These are phyloP conservation scores for Cyclophora albipunctata DNA, from an alignment of 2,888 invertebrate species.

Conservation along the genomic window DNA sequence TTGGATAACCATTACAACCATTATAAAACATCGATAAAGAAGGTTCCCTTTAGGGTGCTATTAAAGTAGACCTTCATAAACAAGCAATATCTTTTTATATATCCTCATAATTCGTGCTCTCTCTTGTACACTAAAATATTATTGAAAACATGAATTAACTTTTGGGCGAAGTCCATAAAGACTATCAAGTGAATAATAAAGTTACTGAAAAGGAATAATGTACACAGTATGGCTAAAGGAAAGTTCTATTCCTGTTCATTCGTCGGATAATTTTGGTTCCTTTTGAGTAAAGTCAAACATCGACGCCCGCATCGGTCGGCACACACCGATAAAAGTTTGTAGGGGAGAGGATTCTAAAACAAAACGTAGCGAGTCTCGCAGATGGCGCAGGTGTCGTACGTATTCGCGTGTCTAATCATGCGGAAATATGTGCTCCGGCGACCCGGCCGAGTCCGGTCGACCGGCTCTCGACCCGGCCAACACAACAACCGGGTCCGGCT, in stretches of 20 bases:
- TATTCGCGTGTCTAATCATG: slow-evolving; percentile 65
- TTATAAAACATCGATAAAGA: slow-evolving; percentile 57
- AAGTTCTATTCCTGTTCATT: no score
- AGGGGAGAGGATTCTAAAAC: slow-evolving; percentile 52
- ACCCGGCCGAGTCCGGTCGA: slow-evolving; percentile 28
- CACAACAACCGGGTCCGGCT: slow-evolving; percentile 9
- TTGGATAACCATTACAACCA: slow-evolving; percentile 49
- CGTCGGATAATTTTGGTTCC: not conserved
- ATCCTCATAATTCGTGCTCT: slow-evolving; percentile 50
- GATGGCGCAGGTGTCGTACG: slow-evolving; percentile 59
- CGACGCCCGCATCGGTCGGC: slow-evolving; percentile 49
- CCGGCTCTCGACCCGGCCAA: slow-evolving; percentile 12
- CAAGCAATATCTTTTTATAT: slow-evolving; percentile 64
- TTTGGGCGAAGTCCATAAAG: not conserved
- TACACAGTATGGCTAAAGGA: slow-evolving; percentile 1
- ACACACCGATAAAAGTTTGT: slow-evolving; percentile 56
- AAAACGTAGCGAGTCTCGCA: slow-evolving; percentile 50
- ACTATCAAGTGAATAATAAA: slow-evolving; percentile 11
- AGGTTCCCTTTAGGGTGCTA: slow-evolving; percentile 47
- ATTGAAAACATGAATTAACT: slow-evolving; percentile 27
- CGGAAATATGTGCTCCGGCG: slow-evolving; percentile 65
- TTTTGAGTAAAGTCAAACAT: slow-evolving; percentile 43
- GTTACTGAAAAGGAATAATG: slow-evolving; percentile 7
- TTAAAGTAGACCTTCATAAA: slow-evolving; percentile 66
- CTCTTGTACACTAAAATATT: slow-evolving; percentile 38